A percentile compares a stretch with the other conserved stretches of the same genome.
Conservation (phyloP, 2,113 vertebrate species). For the Halcyon senegalensis region DNA sequence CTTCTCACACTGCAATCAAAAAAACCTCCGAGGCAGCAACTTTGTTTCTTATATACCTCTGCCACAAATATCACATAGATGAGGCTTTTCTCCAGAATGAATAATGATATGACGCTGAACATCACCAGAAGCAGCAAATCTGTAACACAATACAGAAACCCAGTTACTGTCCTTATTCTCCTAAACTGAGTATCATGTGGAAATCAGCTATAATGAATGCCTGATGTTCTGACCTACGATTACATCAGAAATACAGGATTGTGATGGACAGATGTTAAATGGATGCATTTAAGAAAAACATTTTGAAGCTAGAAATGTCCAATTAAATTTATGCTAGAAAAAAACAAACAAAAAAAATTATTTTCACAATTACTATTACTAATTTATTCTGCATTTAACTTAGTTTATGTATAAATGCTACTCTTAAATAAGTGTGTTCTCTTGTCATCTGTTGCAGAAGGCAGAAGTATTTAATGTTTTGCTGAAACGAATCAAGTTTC, state of each 20-base stretch:
- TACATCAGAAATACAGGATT: neutral
- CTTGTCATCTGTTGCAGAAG: neutral
- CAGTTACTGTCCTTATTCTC: neutral
- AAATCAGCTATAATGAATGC: neutral
- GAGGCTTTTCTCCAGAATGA: conserved; percentile 94
- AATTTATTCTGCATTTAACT: neutral
- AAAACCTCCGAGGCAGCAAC: neutral
- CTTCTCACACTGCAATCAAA: neutral
- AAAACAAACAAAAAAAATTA: neutral
- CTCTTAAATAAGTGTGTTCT: neutral
- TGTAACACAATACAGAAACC: conserved; percentile 40
- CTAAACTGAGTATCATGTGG: neutral
- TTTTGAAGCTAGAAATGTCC: neutral
- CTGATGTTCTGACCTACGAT: neutral
- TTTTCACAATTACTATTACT: neutral
- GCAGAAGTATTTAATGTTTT: neutral
- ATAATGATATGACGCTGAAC: conserved; percentile 96
- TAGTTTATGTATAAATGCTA: neutral
- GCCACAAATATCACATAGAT: conserved; percentile 95
- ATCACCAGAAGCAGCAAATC: conserved; percentile 95
- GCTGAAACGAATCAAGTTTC: neutral
- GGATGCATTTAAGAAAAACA: neutral
- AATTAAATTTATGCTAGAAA: neutral
- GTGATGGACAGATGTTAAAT: neutral
- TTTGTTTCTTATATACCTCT: conserved; percentile 78